Evolutionary conservation across 2,888 invertebrate genomes (phyloP).

Genomic region (Abrostola triplasia): DNA sequence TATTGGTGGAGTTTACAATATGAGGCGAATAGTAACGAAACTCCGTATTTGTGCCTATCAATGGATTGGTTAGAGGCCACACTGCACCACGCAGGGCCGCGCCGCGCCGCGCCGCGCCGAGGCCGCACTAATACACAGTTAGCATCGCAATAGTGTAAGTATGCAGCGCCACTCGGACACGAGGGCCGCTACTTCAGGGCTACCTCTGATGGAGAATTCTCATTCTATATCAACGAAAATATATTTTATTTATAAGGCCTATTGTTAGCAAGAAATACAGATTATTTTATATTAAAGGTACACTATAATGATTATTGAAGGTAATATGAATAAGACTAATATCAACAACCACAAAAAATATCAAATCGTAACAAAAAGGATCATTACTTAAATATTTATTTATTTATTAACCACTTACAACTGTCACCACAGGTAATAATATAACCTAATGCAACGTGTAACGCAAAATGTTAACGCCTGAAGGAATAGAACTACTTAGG

Average conservation of each 20-base stretch:
- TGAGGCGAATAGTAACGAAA: constrained; percentile 18
- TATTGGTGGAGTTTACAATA: constrained; percentile 38
- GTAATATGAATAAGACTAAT: too few relatives aligned
- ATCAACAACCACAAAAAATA: too few relatives aligned
- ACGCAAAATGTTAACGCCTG: too few relatives aligned
- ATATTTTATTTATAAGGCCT: not conserved
- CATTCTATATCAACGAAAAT: not conserved
- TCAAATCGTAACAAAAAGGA: too few relatives aligned
- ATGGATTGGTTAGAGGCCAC: constrained; percentile 21
- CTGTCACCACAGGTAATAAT: too few relatives aligned
- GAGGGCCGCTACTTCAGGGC: constrained; percentile 29
- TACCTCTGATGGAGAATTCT: constrained; percentile 5
- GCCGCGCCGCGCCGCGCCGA: not conserved
- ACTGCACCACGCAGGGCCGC: not conserved
- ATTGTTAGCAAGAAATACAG: not conserved
- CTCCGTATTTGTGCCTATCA: constrained; percentile 19
- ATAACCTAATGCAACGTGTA: too few relatives aligned
- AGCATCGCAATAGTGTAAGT: constrained; percentile 36
- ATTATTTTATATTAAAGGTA: too few relatives aligned
- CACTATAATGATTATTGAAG: too few relatives aligned
- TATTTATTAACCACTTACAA: too few relatives aligned
- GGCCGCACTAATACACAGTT: constrained; percentile 27
- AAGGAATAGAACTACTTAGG: too few relatives aligned
- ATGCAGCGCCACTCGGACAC: constrained; percentile 30
- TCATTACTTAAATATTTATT: too few relatives aligned